Conservation (phyloP, 2,113 vertebrate genomes). For the Glaucidium brasilianum region DNA sequence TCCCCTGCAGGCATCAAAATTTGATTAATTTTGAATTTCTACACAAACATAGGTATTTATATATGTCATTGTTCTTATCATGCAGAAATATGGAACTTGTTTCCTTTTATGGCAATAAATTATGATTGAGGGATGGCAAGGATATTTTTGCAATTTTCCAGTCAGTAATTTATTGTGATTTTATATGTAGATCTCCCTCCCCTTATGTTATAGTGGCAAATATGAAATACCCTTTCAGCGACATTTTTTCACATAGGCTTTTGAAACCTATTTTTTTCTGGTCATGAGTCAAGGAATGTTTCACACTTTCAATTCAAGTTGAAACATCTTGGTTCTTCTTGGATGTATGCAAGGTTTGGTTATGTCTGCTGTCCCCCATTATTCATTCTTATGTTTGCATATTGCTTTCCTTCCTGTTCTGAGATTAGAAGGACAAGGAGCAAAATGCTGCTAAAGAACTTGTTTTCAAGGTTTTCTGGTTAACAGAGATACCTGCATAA, state of each 20-base stretch:
- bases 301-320: not conserved
- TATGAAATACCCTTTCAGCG: not conserved
- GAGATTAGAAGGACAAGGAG: not conserved
- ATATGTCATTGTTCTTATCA: not conserved
- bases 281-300: not conserved
- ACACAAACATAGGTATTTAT: not conserved
- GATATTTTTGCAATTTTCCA: constrained; percentile 29
- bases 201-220: not conserved
- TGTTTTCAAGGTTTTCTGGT: not conserved
- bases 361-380: not conserved
- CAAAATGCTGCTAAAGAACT: not conserved
- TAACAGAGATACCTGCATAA: not conserved
- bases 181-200: not conserved
- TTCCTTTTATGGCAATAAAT: not conserved
- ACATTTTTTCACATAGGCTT: not conserved
- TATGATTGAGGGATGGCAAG: not conserved
- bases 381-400: not conserved
- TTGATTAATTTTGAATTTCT: constrained; percentile 54
- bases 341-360: not conserved
- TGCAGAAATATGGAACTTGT: not conserved
- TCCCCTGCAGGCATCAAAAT: not conserved
- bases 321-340: not conserved
- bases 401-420: not conserved
- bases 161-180: not conserved
- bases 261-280: not conserved